Conservation (phyloP, 2,888 invertebrate species). For the Salticus scenicus region DNA sequence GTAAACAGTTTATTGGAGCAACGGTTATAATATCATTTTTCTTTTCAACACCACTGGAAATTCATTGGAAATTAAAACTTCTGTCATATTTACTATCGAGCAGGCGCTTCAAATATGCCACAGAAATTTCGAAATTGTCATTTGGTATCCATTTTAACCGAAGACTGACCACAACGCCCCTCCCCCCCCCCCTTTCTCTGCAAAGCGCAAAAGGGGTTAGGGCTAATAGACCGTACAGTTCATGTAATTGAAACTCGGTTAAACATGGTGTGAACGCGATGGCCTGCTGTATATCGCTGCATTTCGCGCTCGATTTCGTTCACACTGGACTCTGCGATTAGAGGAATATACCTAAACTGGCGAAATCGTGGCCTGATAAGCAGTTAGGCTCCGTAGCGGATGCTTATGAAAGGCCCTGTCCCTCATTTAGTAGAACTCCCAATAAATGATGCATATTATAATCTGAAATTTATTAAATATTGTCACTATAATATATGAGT, state of each 20-base stretch:
- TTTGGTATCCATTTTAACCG: neutral
- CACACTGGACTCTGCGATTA: neutral
- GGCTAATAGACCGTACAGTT: slow-evolving; percentile 5
- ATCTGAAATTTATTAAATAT: neutral
- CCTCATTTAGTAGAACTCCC: neutral
- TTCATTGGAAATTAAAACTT: neutral
- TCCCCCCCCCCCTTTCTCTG: neutral
- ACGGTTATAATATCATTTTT: neutral
- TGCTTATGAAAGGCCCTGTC: neutral
- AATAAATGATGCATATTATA: slow-evolving; percentile 5
- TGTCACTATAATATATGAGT: neutral
- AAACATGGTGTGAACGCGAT: neutral
- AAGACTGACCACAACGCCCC: neutral
- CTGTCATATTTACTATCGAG: neutral
- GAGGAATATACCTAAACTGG: neutral
- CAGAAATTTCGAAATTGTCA: slow-evolving; percentile 16
- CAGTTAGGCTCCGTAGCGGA: neutral
- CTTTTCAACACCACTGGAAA: neutral
- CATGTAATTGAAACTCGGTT: slow-evolving; percentile 3
- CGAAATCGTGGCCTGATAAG: neutral
- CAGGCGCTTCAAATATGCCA: neutral
- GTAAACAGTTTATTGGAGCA: no score
- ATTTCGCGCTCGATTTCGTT: neutral
- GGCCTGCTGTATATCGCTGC: neutral
- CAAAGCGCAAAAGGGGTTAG: neutral